A percentile compares a stretch with the other conserved stretches of the same genome.
phyloP scores from a whole-genome alignment of 2,888 invertebrate species.

The Biston betularia region DNA sequence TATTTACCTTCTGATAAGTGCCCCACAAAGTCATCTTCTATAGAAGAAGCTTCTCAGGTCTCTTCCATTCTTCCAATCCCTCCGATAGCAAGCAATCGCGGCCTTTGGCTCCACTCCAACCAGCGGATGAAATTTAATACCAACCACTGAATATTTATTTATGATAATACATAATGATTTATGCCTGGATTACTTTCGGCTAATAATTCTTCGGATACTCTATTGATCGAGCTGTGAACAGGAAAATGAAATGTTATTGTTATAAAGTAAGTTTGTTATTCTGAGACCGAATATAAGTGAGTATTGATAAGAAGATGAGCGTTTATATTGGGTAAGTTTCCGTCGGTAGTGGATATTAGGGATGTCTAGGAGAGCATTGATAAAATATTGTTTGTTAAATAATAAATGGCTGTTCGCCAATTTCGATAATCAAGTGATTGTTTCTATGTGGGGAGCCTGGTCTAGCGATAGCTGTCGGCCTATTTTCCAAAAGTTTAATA shows the following conservation, averaged over 20 bases:
- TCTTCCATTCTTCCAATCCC: slow-evolving; percentile 38
- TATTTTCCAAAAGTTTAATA: too few species aligned
- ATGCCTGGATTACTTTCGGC: slow-evolving; percentile 72
- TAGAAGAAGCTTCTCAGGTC: neutral
- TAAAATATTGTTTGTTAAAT: neutral
- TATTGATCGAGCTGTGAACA: slow-evolving; percentile 31
- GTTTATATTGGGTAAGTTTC: slow-evolving; percentile 2
- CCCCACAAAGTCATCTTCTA: neutral
- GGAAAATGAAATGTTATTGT: slow-evolving; percentile 21
- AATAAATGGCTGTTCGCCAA: neutral
- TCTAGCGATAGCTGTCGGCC: too few species aligned
- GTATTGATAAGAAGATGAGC: neutral
- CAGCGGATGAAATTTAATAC: slow-evolving; percentile 79
- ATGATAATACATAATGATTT: slow-evolving; percentile 83
- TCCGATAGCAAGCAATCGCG: slow-evolving; percentile 57
- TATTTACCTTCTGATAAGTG: too few species aligned
- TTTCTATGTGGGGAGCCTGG: too few species aligned
- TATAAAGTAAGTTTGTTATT: slow-evolving; percentile 11
- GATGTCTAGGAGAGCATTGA: slow-evolving; percentile 2
- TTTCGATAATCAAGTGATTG: too few species aligned
- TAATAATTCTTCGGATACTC: slow-evolving; percentile 64
- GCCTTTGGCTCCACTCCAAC: slow-evolving; percentile 71
- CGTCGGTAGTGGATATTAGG: neutral
- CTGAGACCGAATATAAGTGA: slow-evolving; percentile 1
- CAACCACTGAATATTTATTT: slow-evolving; percentile 82